phyloP scores from a whole-genome alignment of 2,888 invertebrate genomes.

The Pterostichus niger region DNA sequence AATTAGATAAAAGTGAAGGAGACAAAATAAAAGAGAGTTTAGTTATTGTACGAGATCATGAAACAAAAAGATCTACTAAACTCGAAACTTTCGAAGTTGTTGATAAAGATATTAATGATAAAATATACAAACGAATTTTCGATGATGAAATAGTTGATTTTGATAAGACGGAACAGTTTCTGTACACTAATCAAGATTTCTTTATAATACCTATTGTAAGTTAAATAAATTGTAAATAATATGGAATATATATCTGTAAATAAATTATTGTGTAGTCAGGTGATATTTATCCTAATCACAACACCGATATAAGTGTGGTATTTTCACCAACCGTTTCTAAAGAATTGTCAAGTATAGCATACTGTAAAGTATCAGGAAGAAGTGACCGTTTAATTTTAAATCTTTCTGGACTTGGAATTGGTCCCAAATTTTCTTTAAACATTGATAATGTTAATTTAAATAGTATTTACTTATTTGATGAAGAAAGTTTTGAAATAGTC shows the following conservation, averaged over 20 bases:
- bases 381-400: constrained; percentile 78
- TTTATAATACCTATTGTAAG: constrained; percentile 79
- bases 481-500: constrained; percentile 82
- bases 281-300: constrained; percentile 80
- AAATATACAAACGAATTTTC: constrained; percentile 76
- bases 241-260: background rate
- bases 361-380: constrained; percentile 81
- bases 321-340: constrained; percentile 80
- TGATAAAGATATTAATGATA: constrained; percentile 72
- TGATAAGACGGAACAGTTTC: constrained; percentile 72
- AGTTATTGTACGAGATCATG: constrained; percentile 71
- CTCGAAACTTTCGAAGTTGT: constrained; percentile 72
- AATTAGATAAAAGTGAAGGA: constrained; percentile 74
- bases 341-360: constrained; percentile 78
- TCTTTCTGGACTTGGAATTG: constrained; percentile 80
- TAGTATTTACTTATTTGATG: constrained; percentile 80
- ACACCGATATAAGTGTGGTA: constrained; percentile 78
- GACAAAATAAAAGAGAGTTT: constrained; percentile 71
- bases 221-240: constrained; percentile 66
- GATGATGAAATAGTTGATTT: constrained; percentile 75
- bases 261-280: constrained; percentile 72
- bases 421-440: constrained; percentile 80
- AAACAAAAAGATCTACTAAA: constrained; percentile 71
- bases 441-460: constrained; percentile 80
- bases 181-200: constrained; percentile 75